Evolutionary conservation across 2,113 vertebrate genomes (phyloP).

Genomic region (Protomyctophum bolini): DNA sequence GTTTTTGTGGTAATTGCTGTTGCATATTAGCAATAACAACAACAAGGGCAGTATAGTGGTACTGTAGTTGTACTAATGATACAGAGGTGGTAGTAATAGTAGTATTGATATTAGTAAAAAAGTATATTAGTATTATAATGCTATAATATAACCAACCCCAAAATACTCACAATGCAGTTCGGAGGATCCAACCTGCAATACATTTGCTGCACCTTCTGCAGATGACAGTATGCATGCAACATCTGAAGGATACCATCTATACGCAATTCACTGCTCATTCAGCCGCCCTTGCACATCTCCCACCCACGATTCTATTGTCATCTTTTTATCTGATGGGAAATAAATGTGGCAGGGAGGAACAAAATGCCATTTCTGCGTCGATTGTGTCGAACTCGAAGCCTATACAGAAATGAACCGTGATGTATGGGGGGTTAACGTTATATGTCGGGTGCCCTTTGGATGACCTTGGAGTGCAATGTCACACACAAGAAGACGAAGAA

Average conservation of each 20-base stretch:
- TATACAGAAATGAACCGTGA: conserved; percentile 45
- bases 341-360: conserved; percentile 57
- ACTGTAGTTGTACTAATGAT: too few relatives aligned
- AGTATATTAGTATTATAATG: too few relatives aligned
- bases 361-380: conserved; percentile 42
- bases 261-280: conserved; percentile 22
- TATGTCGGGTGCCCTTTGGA: conserved; percentile 58
- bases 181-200: conserved; percentile 21
- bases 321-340: conserved; percentile 58
- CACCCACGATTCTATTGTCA: conserved; percentile 45
- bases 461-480: conserved; percentile 56
- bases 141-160: neutral
- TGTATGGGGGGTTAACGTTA: conserved; percentile 46
- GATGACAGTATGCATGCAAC: conserved; percentile 18
- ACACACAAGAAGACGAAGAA: conserved; percentile 61
- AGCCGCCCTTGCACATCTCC: conserved; percentile 36
- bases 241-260: conserved; percentile 33
- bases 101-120: neutral
- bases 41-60: too few relatives aligned
- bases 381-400: conserved; percentile 61
- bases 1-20: too few relatives aligned
- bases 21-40: too few relatives aligned
- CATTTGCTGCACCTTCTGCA: conserved; percentile 30
- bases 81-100: too few relatives aligned
- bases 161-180: neutral